Evolutionary conservation across 2,888 invertebrate species (phyloP).

Genomic region (Tipula helvola): DNA sequence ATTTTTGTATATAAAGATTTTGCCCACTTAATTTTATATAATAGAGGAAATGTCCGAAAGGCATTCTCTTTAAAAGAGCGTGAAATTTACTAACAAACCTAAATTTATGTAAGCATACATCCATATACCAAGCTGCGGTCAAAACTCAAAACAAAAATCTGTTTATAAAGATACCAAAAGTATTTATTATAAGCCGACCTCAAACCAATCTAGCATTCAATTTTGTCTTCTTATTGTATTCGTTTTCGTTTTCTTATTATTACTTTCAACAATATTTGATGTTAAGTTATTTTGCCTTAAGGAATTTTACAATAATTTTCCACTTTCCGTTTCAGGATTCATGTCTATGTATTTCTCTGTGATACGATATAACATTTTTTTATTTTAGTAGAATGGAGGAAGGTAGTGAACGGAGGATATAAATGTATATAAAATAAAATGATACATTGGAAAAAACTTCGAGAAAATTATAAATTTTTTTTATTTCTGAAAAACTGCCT

Average conservation of each 20-base stretch:
- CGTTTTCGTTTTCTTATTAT: not conserved
- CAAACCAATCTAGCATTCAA: not conserved
- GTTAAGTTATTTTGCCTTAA: not conserved
- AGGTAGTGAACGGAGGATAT: not conserved
- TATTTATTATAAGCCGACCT: not conserved
- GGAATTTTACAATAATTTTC: not conserved
- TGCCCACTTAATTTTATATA: not conserved
- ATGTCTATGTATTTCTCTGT: not conserved
- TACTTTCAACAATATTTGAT: not conserved
- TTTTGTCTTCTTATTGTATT: not conserved
- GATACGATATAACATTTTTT: not conserved
- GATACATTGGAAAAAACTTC: not conserved
- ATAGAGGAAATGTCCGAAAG: not conserved
- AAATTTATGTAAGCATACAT: not conserved
- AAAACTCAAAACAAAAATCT: not conserved
- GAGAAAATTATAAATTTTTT: not conserved
- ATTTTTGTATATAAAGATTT: not conserved
- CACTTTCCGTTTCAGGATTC: not conserved
- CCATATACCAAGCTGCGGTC: not conserved
- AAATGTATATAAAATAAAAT: not conserved
- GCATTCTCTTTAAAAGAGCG: not conserved
- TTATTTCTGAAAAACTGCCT: not conserved
- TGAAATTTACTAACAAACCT: not conserved
- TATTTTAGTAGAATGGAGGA: not conserved
- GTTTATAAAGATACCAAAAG: not conserved